Evolutionary conservation across 2,797 vertebrate species (phyloP).

Genomic region (Pyrocephalus nanus): DNA sequence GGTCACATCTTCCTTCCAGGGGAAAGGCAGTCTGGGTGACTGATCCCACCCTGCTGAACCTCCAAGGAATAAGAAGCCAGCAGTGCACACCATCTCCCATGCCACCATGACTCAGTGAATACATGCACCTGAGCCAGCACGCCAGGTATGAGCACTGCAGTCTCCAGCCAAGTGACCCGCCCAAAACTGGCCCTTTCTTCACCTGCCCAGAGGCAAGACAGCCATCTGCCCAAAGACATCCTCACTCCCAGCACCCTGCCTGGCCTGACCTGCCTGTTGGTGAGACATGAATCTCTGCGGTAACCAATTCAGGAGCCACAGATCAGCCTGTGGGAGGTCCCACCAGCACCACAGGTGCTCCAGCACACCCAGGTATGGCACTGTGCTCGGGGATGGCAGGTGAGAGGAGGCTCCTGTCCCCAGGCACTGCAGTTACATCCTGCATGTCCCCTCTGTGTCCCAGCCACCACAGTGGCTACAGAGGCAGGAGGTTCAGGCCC

Average conservation of each 20-base stretch:
- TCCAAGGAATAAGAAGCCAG: background rate
- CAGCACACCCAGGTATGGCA: background rate
- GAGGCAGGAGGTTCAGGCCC: background rate
- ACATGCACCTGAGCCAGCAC: background rate
- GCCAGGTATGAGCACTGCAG: background rate
- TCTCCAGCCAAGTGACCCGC: background rate
- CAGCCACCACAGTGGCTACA: background rate
- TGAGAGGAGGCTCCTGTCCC: rapidly evolving
- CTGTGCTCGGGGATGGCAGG: background rate
- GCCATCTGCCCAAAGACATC: background rate
- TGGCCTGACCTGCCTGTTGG: background rate
- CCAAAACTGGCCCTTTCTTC: background rate
- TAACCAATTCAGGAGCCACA: background rate
- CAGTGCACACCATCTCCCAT: background rate
- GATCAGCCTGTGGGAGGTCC: background rate
- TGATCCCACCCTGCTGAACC: background rate
- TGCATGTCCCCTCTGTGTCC: rapidly evolving
- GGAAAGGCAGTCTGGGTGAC: background rate
- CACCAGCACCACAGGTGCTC: background rate
- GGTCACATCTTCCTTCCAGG: background rate
- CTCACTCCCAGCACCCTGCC: background rate
- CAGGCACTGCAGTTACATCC: background rate
- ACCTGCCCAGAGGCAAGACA: background rate
- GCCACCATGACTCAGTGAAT: background rate
- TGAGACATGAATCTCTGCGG: rapidly evolving